phyloP scores from a whole-genome alignment of 2,113 vertebrate genomes.

The Gobius niger region DNA sequence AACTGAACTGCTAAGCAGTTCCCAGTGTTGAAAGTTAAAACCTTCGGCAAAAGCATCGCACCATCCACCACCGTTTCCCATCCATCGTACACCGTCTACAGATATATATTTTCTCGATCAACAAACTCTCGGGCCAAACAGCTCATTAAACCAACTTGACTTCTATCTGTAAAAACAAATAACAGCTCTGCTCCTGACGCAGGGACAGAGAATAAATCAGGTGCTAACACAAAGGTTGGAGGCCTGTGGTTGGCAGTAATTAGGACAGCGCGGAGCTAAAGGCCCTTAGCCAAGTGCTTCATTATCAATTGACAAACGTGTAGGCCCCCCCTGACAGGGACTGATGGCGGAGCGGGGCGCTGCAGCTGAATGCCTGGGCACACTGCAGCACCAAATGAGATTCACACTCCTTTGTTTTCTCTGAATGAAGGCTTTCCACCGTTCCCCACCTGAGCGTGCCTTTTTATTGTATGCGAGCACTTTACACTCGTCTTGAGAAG shows the following conservation, averaged over 20 bases:
- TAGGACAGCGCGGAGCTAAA: constrained; percentile 83
- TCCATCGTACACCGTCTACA: neutral
- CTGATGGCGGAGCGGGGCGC: constrained; percentile 63
- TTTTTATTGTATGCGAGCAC: constrained; percentile 1
- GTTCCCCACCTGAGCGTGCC: constrained; percentile 39
- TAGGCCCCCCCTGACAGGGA: constrained; percentile 79
- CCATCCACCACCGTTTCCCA: neutral
- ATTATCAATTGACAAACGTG: constrained; percentile 85
- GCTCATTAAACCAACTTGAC: constrained; percentile 84
- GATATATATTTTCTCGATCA: neutral
- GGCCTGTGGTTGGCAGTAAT: constrained; percentile 84
- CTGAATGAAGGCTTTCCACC: constrained; percentile 45
- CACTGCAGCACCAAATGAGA: constrained; percentile 55
- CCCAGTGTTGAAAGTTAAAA: neutral
- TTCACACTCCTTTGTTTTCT: constrained; percentile 63
- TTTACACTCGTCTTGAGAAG: neutral
- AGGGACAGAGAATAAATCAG: constrained; percentile 92
- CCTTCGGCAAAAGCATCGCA: neutral
- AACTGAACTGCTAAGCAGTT: neutral
- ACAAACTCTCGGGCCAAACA: constrained; percentile 72
- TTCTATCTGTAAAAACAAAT: constrained; percentile 90
- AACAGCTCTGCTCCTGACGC: constrained; percentile 84
- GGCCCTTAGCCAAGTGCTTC: constrained; percentile 77
- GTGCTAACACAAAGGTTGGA: constrained; percentile 86
- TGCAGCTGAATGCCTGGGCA: constrained; percentile 53